phyloP scores from a whole-genome alignment of 2,797 vertebrate genomes.

The Delichon dasypus region DNA sequence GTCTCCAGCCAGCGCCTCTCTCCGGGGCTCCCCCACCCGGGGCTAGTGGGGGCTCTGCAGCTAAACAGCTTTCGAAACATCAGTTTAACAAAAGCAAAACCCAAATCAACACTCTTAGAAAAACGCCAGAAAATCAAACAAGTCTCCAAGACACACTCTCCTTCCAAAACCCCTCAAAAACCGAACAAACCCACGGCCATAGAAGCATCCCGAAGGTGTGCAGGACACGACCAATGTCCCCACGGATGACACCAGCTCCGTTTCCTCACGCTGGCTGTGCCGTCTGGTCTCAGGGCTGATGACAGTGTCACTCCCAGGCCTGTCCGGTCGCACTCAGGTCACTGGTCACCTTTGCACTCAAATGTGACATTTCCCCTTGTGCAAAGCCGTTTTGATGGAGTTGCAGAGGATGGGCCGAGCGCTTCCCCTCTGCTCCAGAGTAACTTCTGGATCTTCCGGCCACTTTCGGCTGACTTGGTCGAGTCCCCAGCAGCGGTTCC shows the following conservation, averaged over 20 bases:
- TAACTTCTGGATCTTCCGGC: neutral
- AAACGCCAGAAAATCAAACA: neutral
- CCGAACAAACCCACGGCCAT: neutral
- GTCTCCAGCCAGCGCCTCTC: neutral
- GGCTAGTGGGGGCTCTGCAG: neutral
- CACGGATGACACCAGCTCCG: fast-evolving
- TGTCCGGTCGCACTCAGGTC: neutral
- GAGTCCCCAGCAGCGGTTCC: neutral
- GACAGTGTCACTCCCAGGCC: neutral
- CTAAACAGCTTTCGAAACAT: fast-evolving
- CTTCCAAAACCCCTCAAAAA: neutral
- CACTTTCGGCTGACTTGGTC: neutral
- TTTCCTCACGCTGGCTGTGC: fast-evolving
- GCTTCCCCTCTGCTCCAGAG: neutral
- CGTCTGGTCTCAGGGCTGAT: neutral
- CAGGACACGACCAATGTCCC: neutral
- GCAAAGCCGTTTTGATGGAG: neutral
- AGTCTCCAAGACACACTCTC: fast-evolving
- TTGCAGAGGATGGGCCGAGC: neutral
- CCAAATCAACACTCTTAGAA: no score
- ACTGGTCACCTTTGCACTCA: neutral
- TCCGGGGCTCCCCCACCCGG: no score
- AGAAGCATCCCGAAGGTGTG: neutral
- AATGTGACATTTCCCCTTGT: neutral
- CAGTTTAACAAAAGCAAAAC: neutral